phyloP scores from a whole-genome alignment of 1,140 invertebrate species.

The Drosophila mojavensis region DNA sequence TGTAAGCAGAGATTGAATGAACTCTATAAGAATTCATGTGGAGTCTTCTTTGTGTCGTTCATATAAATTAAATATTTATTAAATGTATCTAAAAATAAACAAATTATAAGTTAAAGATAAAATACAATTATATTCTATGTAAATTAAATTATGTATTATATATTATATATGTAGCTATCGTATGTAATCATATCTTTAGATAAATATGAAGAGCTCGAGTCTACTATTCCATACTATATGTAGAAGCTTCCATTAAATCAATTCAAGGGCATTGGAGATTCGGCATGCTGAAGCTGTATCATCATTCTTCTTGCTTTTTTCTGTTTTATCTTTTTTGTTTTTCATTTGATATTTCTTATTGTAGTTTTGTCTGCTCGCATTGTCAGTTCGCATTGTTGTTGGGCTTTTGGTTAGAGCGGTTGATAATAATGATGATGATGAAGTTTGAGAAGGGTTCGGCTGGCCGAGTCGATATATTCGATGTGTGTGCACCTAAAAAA shows the following conservation, averaged over 20 bases:
- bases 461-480: slow-evolving; percentile 47
- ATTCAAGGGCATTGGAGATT: background rate
- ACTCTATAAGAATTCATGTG: background rate
- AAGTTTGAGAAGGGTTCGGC: slow-evolving; percentile 78
- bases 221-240: no score
- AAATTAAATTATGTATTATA: no score
- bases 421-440: slow-evolving; percentile 71
- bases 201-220: no score
- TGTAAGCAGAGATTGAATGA: background rate
- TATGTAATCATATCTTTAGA: no score
- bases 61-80: no score
- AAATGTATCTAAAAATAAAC: no score
- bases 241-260: no score
- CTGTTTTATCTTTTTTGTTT: no score
- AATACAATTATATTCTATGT: no score
- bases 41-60: no score
- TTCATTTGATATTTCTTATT: slow-evolving; percentile 20
- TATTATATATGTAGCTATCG: no score
- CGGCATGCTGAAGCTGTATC: background rate
- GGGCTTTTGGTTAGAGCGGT: slow-evolving; percentile 43
- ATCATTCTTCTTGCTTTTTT: slow-evolving; percentile 33
- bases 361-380: slow-evolving; percentile 63
- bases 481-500: slow-evolving; percentile 61
- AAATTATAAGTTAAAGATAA: no score
- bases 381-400: slow-evolving; percentile 68